phyloP scores from a whole-genome alignment of 2,113 vertebrate genomes.

The Rallus limicola region DNA sequence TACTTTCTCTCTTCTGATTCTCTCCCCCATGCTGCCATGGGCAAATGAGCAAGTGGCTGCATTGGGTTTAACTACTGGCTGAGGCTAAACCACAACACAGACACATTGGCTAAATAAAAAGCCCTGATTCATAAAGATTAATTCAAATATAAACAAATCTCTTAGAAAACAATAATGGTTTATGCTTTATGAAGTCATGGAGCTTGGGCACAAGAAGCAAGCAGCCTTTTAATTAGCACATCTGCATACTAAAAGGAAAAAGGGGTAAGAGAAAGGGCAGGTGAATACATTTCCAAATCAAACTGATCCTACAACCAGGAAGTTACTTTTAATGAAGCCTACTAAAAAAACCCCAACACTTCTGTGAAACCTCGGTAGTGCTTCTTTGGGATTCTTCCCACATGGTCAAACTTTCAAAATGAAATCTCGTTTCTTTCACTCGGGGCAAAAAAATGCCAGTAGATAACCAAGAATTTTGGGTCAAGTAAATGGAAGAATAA shows the following conservation, averaged over 20 bases:
- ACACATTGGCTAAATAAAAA: not conserved
- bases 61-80: too few relatives aligned
- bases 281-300: not conserved
- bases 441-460: not conserved
- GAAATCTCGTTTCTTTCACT: not conserved
- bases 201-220: not conserved
- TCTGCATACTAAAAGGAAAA: not conserved
- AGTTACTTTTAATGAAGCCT: not conserved
- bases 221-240: not conserved
- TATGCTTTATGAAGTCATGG: not conserved
- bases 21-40: too few relatives aligned
- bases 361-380: not conserved
- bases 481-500: not conserved
- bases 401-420: not conserved
- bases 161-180: not conserved
- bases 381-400: not conserved
- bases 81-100: too few relatives aligned
- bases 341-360: accelerated
- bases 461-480: not conserved
- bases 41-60: too few relatives aligned
- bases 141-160: not conserved
- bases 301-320: not conserved
- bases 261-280: not conserved
- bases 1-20: too few relatives aligned
- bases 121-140: not conserved